Base-by-base conservation (phyloP, 2,888 invertebrate genomes). In the Artemia sinica region DNA sequence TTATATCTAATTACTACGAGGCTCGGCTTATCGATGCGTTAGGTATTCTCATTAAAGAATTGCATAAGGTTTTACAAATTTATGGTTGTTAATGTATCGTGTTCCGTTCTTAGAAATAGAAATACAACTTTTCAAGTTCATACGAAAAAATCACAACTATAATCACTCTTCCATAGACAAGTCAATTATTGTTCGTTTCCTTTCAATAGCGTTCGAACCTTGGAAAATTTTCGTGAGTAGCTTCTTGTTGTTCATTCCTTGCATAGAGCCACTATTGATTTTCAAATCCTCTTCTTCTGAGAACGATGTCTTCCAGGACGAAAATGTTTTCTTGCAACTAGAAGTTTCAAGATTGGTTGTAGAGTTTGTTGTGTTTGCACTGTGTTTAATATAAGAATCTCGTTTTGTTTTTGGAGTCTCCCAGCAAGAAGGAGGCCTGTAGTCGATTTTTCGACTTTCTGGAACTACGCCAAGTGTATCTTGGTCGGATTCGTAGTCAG, bases 401-500 rank as follows among this genome's bases (percentile, higher is more conserved):
- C 28, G 14, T n/a, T 58, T n/a, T 18, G 14, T n/a, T 11, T 58
- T 58, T 9, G 63, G 63, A 58, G 14, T 58, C 14, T 58, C 63
- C 63, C 63, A 58, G 63, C 63, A 58, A n/a, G 28, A 58, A 58
- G 63, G 28, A 28, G 63, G 28, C 63, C 28, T 58, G 63, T n/a
- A 58, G 63, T 18, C 14, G 28, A 58, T n/a, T n/a, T 28, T 58
- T n/a, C 10, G 63, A 58, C 9, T n/a, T 10, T 58, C 63, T 58
- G n/a, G 63, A 58, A 58, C 28, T 58, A 28, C 28, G 9, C 28
- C 63, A n/a, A 58, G 63, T 9, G 63, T 10, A 18, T 89, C 89
- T 77, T 86, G 85, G 71, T 83, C 82, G 10, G 87, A 86, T 76
- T 89, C 88, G 77, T 89, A 89, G 76, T 89, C 89, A 72, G 85